phyloP scores from a whole-genome alignment of 2,888 invertebrate species.

The Eupithecia tripunctaria region DNA sequence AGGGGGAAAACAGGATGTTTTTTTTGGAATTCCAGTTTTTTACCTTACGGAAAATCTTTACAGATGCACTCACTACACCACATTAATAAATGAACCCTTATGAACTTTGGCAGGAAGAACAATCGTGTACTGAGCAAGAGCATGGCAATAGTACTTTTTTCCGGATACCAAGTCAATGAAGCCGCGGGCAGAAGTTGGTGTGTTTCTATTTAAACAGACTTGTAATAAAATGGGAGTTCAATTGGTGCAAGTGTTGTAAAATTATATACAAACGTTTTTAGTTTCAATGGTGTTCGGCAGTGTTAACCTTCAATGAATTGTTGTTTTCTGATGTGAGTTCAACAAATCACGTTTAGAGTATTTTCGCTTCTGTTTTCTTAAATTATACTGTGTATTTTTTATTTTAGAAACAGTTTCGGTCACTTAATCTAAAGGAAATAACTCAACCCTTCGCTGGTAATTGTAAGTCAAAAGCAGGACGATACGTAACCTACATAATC shows the following conservation, averaged over 20 bases:
- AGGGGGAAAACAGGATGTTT: no score
- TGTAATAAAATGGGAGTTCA: conserved; percentile 25
- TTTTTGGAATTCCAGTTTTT: no score
- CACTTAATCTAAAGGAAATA: not conserved
- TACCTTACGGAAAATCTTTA: no score
- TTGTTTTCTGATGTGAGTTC: conserved; percentile 3
- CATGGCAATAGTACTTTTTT: not conserved
- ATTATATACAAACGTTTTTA: conserved; percentile 20
- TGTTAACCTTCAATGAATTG: conserved; percentile 15
- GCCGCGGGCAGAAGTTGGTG: not conserved
- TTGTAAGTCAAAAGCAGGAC: not conserved
- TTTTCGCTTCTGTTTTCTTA: not conserved
- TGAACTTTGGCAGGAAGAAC: no score
- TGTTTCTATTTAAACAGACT: conserved; percentile 18
- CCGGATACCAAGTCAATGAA: not conserved
- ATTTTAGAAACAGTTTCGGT: not conserved
- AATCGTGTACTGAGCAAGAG: no score
- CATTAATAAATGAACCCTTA: no score
- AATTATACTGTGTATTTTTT: not conserved
- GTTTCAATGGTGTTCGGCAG: conserved; percentile 16
- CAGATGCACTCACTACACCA: no score
- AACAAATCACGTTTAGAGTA: not conserved
- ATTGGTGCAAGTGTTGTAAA: conserved; percentile 17
- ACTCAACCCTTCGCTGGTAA: not conserved
- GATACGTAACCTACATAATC: not conserved